Evolutionary conservation across 2,113 vertebrate genomes (phyloP), one percentile per base, ranked within the genome.

Genomic region (Glareola pratincola): DNA sequence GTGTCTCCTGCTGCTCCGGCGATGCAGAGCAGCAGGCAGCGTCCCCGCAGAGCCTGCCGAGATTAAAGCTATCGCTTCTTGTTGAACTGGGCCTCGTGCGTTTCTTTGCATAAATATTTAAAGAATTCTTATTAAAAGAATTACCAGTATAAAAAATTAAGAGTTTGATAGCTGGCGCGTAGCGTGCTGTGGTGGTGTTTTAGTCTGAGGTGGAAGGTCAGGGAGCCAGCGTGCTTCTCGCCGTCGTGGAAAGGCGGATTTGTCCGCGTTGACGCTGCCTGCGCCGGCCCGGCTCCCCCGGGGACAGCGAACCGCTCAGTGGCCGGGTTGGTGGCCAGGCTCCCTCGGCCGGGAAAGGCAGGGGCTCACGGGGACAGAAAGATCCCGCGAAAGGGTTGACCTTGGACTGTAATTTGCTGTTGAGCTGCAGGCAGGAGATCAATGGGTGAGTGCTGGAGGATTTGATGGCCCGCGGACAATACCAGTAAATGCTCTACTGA

Each of bases 51-150:
- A 37, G 73, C 59, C 12, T 1, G 2, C 59, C 12, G 69, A 78
- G 89, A 97, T 97, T 96, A 97, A 97, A 98, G 90, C 95, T 30
- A 54, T 87, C 54, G 48, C 64, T 98, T 62, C 96, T 95, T 20
- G 68, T 63, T 81, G 92, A 92, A 62, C 92, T 39, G 90, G 90
- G 92, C 67, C 92, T 88, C 77, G 8, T 71, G 75, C 76, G n/a
- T 91, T 74, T 59, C 64, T 84, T 92, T 95, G 77, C 72, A 90
- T 98, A 86, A 98, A 98, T 98, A 97, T 96, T 98, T 97, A 90
- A 97, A 96, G 93, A 90, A 67, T 64, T 94, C 93, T 97, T 97
- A 98, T 98, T 98, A 98, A 98, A 97, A 95, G 93, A 97, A 96
- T 95, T 95, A 90, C 93, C 63, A 30, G 91, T 94, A 78, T 93